These are phyloP conservation scores for Furcifer pardalis DNA, from an alignment of 2,797 vertebrate species.

Conservation along the genomic window DNA sequence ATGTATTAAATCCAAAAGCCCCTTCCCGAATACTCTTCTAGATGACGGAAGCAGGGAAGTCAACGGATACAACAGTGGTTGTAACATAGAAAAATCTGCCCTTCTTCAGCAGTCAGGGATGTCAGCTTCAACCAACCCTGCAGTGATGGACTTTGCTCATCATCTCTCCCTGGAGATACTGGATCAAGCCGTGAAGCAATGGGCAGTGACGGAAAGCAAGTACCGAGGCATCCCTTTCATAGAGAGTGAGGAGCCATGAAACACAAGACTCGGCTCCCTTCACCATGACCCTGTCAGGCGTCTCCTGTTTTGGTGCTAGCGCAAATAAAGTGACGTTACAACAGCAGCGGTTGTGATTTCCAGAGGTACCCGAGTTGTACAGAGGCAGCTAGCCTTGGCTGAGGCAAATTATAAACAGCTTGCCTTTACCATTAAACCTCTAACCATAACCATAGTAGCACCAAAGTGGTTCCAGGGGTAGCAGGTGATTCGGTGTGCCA, in stretches of 20 bases:
- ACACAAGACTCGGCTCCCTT: not conserved
- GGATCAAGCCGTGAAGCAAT: conserved; percentile 88
- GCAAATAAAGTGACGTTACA: conserved; percentile 34
- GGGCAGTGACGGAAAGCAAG: conserved; percentile 87
- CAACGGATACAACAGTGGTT: conserved; percentile 41
- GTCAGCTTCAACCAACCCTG: conserved; percentile 64
- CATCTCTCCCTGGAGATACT: conserved; percentile 90
- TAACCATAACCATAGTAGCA: conserved; percentile 20
- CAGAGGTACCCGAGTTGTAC: not conserved
- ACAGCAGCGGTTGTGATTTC: conserved; percentile 26
- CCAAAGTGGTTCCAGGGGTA: not conserved
- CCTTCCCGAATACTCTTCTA: conserved; percentile 74
- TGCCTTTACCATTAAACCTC: conserved; percentile 1
- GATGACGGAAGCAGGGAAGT: conserved; percentile 65
- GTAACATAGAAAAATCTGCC: conserved; percentile 76
- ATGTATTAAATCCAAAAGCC: conserved; percentile 94
- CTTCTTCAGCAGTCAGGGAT: conserved; percentile 63
- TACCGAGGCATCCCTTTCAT: conserved; percentile 96
- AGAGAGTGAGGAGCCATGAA: conserved; percentile 89
- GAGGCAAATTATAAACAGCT: not conserved
- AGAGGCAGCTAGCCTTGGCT: conserved; percentile 3
- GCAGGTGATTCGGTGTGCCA: not conserved
- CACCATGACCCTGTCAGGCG: not conserved
- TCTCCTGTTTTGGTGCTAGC: conserved; percentile 35
- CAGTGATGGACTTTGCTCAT: conserved; percentile 88